These are phyloP conservation scores for Melanotaenia parkinsoni DNA, from an alignment of 2,797 vertebrate genomes.

Conservation along the genomic window DNA sequence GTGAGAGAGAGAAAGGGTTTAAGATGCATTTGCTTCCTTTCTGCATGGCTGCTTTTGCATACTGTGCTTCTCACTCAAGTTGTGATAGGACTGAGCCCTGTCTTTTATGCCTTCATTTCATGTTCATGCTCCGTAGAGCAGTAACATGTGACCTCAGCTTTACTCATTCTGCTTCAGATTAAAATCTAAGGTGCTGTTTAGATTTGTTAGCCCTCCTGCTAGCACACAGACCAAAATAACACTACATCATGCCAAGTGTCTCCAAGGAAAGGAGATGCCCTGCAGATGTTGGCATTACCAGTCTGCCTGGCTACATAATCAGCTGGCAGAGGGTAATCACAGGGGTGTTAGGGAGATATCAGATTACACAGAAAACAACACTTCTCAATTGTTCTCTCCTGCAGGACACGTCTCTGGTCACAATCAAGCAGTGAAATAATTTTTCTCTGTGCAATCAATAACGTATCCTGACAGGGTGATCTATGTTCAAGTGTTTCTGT, in stretches of 20 bases:
- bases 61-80: constrained; percentile 39
- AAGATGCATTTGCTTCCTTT: constrained; percentile 60
- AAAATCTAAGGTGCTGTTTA: constrained; percentile 16
- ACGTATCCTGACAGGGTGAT: constrained; percentile 51
- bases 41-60: constrained; percentile 56
- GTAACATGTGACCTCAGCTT: constrained; percentile 11
- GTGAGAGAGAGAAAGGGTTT: constrained; percentile 16
- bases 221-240: constrained; percentile 31
- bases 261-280: constrained; percentile 39
- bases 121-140: constrained; percentile 28
- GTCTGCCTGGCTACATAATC: constrained; percentile 31
- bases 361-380: constrained; percentile 61
- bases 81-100: constrained; percentile 29
- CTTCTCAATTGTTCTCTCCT: constrained; percentile 49
- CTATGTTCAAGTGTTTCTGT: constrained; percentile 56
- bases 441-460: constrained; percentile 57
- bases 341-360: constrained; percentile 39
- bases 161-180: constrained; percentile 12
- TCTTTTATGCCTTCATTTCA: constrained; percentile 15
- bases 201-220: constrained; percentile 1
- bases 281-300: constrained; percentile 57
- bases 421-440: constrained; percentile 54
- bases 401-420: constrained; percentile 45
- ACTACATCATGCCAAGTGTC: constrained; percentile 15
- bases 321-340: constrained; percentile 25